Evolutionary conservation across 2,797 vertebrate genomes (phyloP).

Genomic region (Okamejei kenojei): DNA sequence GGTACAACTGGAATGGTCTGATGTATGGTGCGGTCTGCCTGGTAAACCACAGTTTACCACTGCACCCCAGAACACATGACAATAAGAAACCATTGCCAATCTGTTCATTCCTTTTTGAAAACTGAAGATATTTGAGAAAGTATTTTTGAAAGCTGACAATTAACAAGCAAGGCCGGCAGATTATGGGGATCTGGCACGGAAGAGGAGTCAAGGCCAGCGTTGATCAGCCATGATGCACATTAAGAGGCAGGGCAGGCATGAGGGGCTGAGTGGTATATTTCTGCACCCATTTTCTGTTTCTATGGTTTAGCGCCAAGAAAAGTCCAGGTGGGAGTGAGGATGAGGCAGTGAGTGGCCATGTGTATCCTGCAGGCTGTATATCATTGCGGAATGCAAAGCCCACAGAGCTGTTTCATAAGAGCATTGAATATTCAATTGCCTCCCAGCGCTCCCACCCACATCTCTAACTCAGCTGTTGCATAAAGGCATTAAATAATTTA

Average conservation of each 20-base stretch:
- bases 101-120: too few relatives aligned
- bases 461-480: not conserved
- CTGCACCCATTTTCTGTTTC: not conserved
- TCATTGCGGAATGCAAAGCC: not conserved
- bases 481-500: not conserved
- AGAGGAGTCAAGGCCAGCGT: too few relatives aligned
- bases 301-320: not conserved
- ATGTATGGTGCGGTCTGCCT: too few relatives aligned
- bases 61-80: too few relatives aligned
- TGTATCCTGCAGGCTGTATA: not conserved
- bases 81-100: too few relatives aligned
- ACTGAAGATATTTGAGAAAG: conserved; percentile 49
- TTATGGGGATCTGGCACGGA: too few relatives aligned
- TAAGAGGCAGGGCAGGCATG: too few relatives aligned
- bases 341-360: not conserved
- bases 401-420: not conserved
- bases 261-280: too few relatives aligned
- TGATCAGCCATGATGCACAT: too few relatives aligned
- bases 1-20: too few relatives aligned
- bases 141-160: conserved; percentile 29
- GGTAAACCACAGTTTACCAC: too few relatives aligned
- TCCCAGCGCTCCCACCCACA: not conserved
- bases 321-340: not conserved
- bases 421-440: too few relatives aligned
- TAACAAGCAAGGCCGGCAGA: conserved; percentile 41